These are phyloP conservation scores for Gastracanthus pulcherrimus DNA, from an alignment of 2,888 invertebrate species.

Conservation along the genomic window DNA sequence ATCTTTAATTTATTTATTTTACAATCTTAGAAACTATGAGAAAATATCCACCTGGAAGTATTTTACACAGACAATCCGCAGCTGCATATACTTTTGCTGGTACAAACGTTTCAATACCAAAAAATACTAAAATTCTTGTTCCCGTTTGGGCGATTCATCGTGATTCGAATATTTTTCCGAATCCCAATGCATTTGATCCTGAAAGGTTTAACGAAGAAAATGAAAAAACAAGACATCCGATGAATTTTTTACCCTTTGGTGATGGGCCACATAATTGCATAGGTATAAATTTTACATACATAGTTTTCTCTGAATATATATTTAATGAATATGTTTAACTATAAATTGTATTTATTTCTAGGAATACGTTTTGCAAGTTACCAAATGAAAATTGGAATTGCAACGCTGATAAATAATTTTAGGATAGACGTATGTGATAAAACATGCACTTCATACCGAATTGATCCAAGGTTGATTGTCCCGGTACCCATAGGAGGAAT, in stretches of 20 bases:
- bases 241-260: conserved; percentile 63
- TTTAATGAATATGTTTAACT: too few species aligned
- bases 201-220: conserved; percentile 65
- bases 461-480: conserved; percentile 61
- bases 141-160: conserved; percentile 63
- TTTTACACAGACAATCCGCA: conserved; percentile 59
- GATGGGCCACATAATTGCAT: conserved; percentile 67
- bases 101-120: conserved; percentile 62
- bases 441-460: conserved; percentile 61
- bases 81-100: conserved; percentile 62
- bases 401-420: conserved; percentile 67
- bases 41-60: conserved; percentile 63
- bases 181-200: conserved; percentile 65
- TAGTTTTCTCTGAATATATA: too few species aligned
- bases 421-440: conserved; percentile 65
- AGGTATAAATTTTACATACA: too few species aligned
- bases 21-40: conserved; percentile 68
- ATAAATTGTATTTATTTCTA: too few species aligned
- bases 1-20: too few species aligned
- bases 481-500: conserved; percentile 65
- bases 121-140: conserved; percentile 58
- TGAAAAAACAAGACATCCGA: conserved; percentile 58
- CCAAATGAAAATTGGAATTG: conserved; percentile 71
- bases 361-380: conserved; percentile 62
- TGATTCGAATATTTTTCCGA: conserved; percentile 63